A percentile compares a stretch with the other conserved stretches of the same genome.
Conservation (phyloP, 2,888 invertebrate species). For the Eutolmus rufibarbis region DNA sequence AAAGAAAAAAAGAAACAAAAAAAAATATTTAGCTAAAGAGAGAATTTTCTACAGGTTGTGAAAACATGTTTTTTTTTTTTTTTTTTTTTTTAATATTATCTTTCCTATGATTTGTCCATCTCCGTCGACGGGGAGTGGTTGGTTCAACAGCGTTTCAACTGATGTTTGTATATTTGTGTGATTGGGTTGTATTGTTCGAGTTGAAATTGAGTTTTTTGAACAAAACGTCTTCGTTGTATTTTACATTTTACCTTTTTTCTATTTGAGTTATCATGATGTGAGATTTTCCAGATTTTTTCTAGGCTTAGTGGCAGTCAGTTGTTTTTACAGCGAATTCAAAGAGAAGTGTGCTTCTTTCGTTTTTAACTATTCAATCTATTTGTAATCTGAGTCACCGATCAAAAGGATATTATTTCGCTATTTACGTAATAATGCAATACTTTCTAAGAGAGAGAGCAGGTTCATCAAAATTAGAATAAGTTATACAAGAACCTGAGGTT, state of each 20-base stretch:
- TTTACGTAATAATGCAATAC: neutral
- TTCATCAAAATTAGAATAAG: neutral
- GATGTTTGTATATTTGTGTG: neutral
- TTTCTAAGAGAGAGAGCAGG: neutral
- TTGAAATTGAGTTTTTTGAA: constrained; percentile 21
- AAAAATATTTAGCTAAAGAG: constrained; percentile 35
- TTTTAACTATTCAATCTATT: neutral
- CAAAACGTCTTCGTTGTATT: neutral
- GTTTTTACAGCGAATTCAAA: neutral
- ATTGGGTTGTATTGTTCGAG: neutral
- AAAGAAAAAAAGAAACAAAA: neutral
- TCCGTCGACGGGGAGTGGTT: neutral
- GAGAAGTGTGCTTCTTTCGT: neutral
- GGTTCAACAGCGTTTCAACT: neutral
- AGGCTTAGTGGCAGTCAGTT: neutral
- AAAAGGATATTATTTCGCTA: neutral
- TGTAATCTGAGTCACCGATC: neutral
- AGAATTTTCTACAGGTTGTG: constrained; percentile 30
- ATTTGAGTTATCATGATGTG: neutral
- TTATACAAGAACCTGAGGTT: neutral
- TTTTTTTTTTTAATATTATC: neutral
- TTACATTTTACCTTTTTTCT: neutral
- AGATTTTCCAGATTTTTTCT: constrained; percentile 7
- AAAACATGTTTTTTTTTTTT: neutral
- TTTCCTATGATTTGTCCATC: neutral